Base-by-base conservation (phyloP, 2,113 vertebrate species). In the Mohoua ochrocephala region DNA sequence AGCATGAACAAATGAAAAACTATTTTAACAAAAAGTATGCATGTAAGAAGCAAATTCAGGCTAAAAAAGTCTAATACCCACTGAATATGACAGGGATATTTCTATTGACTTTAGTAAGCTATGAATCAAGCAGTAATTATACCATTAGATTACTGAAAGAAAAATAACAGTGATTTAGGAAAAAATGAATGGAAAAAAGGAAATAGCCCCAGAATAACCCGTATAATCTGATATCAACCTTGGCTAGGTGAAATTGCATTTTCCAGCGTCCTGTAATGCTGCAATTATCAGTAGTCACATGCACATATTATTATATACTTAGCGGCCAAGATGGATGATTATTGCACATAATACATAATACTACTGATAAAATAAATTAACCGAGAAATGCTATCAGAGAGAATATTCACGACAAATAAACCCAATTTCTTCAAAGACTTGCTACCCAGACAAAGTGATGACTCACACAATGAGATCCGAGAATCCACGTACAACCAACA, bases 81-180 rank as follows among this genome's bases (percentile, higher is more conserved):
- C 35, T 64, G 42, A 77, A 78, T 42, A 70, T 47, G 35, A 92
- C 35, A 91, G 23, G 13, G 35, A 75, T 69, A 86, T 89, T 92
- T 86, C 80, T 84, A 74, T 47, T 78, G 63, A 91, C 19, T 95
- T 95, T 31, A 67, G 33, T 35, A 94, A 75, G 30, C 52, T 37
- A 71, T 57, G 64, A 88, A 88, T 88, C 59, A 93, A 84, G 44
- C 33, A 77, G 26, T 92, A 95, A 95, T 91, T 92, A 92, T 39
- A 78, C 30, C 37, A 90, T 85, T 88, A 88, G 39, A 53, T 81
- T 77, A 91, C 11, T 42, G 76, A 74, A 94, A 93, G 44, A 94
- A 94, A 90, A 95, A 93, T 92, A 95, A 88, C 61, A 93, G 85
- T 85, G 24, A 95, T 83, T 85, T 76, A 64, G 69, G 47, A 67